These are phyloP conservation scores for Sabatieria punctata DNA, from an alignment of 2,888 invertebrate genomes.

Conservation along the genomic window DNA sequence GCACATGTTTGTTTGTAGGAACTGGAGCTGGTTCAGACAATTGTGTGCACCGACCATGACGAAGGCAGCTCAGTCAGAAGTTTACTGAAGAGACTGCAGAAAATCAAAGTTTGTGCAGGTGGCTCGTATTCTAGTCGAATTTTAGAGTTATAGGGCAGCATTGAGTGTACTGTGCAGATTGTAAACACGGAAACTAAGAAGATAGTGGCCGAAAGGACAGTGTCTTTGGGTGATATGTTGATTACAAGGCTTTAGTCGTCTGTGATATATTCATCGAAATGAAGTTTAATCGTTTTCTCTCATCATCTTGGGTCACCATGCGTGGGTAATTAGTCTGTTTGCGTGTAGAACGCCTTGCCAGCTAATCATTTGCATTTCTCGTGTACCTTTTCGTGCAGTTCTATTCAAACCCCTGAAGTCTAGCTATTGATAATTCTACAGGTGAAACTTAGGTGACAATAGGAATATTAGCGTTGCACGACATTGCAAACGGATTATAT, in stretches of 20 bases:
- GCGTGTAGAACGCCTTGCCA: too few relatives aligned
- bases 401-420: too few relatives aligned
- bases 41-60: slow-evolving; percentile 20
- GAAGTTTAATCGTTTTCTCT: too few relatives aligned
- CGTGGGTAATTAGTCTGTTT: too few relatives aligned
- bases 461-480: too few relatives aligned
- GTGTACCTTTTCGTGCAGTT: too few relatives aligned
- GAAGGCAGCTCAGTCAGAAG: slow-evolving; percentile 24
- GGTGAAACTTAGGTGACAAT: too few relatives aligned
- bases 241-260: slow-evolving; percentile 16
- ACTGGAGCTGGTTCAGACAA: slow-evolving; percentile 16
- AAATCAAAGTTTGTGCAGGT: slow-evolving; percentile 12
- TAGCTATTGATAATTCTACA: too few relatives aligned
- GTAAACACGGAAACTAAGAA: slow-evolving; percentile 9
- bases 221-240: slow-evolving; percentile 20
- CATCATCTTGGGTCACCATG: too few relatives aligned
- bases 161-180: slow-evolving; percentile 15
- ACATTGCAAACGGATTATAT: too few relatives aligned
- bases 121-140: background rate
- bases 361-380: too few relatives aligned
- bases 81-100: slow-evolving; percentile 22
- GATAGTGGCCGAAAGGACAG: slow-evolving; percentile 11
- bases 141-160: slow-evolving; percentile 13
- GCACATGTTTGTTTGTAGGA: slow-evolving; percentile 10
- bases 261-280: too few relatives aligned